A percentile compares a stretch with the other conserved stretches of the same genome.
Evolutionary conservation across 2,113 vertebrate species (phyloP).

Genomic region (Zosterops hypoxanthus): DNA sequence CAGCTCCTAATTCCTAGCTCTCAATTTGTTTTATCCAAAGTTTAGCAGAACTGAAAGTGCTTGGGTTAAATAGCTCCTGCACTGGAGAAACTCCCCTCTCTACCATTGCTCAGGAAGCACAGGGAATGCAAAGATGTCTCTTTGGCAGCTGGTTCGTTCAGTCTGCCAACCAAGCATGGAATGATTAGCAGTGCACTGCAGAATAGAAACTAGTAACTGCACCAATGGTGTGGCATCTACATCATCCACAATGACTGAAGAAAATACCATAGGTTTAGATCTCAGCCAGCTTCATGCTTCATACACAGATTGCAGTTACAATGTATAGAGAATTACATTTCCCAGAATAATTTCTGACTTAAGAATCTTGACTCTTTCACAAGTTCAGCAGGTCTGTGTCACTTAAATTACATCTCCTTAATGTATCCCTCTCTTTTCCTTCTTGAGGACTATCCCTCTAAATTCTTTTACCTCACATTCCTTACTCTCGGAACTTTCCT

Average conservation of each 20-base stretch:
- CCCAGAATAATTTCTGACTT: background rate
- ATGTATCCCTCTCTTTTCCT: background rate
- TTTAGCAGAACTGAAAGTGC: conserved; percentile 10
- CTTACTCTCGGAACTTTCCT: background rate
- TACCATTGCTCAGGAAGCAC: background rate
- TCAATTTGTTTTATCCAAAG: conserved; percentile 21
- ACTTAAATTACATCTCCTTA: background rate
- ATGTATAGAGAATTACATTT: background rate
- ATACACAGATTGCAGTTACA: background rate
- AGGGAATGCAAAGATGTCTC: conserved; percentile 1
- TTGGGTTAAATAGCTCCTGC: conserved; percentile 26
- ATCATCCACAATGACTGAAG: background rate
- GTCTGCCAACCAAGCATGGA: background rate
- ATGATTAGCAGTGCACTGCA: conserved; percentile 1
- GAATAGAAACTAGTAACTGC: background rate
- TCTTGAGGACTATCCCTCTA: background rate
- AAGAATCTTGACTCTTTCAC: background rate
- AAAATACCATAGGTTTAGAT: background rate
- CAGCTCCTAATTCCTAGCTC: background rate
- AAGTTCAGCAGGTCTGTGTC: background rate
- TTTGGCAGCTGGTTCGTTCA: background rate
- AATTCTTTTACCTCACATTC: background rate
- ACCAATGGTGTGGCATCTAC: background rate
- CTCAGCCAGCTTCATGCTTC: background rate
- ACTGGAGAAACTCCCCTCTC: background rate